Base-by-base conservation (phyloP, 2,113 vertebrate genomes). In the Pelvicachromis taeniatus region DNA sequence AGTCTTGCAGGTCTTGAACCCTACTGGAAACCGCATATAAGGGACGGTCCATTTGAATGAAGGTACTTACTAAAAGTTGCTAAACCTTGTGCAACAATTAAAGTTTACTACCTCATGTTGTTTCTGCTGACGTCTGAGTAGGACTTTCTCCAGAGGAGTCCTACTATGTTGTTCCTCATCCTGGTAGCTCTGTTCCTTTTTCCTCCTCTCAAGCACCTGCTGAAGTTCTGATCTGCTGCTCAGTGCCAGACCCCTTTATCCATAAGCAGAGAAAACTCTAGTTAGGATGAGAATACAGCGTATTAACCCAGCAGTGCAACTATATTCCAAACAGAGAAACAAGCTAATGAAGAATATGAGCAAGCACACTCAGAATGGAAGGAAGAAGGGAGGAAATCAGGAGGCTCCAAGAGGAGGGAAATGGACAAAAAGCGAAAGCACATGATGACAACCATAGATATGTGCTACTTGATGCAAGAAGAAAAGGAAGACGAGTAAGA, bases 211-310 rank as follows among this genome's bases (percentile, higher is more conserved):
- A 83, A 96, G 84, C 38, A 91, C 95, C 88, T 89, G 86, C 87
- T 96, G 95, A 26, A 96, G 95, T 83, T 96, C 96, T 2, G 95
- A 91, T 86, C 93, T 95, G 85, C 93, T 94, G 88, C 92, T 93
- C 87, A 95, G 90, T 5, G 83, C 92, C 90, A 95, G 88, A 73
- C 95, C 95, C 82, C 95, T 96, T 82, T 75, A 70, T 80, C 87
- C 56, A 77, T 31, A 59, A 52, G 52, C 83, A 73, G 53, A 65
- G 11, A 40, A 65, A 78, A 56, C n/a, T 45, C 9, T 4, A 4
- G 19, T 80, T 79, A 82, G 0, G 19, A 63, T 38, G 31, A 1
- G 59, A 63, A 38, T 21, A 26, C 26, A 26, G 26, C n/a, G n/a
- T n/a, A n/a, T n/a, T n/a, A n/a, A 54, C 1, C 53, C n/a, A 55